Evolutionary conservation across 1,140 invertebrate genomes (phyloP).

Genomic region (Paraescarpia echinospica): DNA sequence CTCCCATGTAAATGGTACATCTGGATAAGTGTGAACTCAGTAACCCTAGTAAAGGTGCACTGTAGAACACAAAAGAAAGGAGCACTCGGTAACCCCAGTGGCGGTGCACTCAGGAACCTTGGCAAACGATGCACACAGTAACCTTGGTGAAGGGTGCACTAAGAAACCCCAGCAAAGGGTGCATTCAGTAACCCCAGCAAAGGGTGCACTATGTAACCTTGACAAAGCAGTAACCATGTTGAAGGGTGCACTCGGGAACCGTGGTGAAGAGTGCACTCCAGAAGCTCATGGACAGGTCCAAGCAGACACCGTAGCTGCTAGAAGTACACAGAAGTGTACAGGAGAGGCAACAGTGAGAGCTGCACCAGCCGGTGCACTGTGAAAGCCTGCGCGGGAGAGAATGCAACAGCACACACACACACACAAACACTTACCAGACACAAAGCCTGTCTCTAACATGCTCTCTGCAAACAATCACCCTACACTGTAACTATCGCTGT

Average conservation of each 20-base stretch:
- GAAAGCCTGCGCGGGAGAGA: not conserved
- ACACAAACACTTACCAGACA: not conserved
- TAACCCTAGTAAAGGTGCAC: not conserved
- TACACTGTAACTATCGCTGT: not conserved
- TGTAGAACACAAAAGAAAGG: not conserved
- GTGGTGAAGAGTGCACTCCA: not conserved
- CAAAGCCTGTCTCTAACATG: slow-evolving; percentile 4
- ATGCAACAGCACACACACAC: not conserved
- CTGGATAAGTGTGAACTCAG: too few relatives aligned
- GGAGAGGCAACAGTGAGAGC: not conserved
- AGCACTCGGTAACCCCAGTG: not conserved
- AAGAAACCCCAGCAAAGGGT: too few relatives aligned
- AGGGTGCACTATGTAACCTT: too few relatives aligned
- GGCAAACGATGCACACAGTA: not conserved
- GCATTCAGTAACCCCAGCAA: too few relatives aligned
- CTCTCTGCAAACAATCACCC: not conserved
- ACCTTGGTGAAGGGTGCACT: too few relatives aligned
- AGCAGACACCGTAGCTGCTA: not conserved
- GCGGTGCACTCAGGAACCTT: not conserved
- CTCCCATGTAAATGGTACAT: too few relatives aligned
- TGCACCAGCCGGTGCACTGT: not conserved
- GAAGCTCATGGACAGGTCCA: not conserved
- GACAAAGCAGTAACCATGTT: too few relatives aligned
- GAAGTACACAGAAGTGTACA: not conserved
- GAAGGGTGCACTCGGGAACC: not conserved